These are phyloP conservation scores for Acleris laterana DNA, from an alignment of 2,888 invertebrate genomes.

Conservation along the genomic window DNA sequence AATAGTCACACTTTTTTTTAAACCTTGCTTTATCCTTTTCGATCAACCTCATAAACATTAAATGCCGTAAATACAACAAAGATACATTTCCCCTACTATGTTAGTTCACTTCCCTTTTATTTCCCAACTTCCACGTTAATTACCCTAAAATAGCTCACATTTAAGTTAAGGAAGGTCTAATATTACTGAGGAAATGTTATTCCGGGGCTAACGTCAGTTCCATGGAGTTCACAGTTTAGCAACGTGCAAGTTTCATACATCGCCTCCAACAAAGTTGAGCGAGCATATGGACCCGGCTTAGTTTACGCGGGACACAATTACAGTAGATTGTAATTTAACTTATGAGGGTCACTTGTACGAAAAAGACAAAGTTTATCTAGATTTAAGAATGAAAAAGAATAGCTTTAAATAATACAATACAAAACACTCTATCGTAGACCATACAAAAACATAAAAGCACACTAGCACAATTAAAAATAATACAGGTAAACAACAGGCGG, in stretches of 20 bases:
- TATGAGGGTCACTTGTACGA: not conserved
- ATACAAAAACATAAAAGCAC: no score
- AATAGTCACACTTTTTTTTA: no score
- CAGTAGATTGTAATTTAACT: slow-evolving; percentile 11
- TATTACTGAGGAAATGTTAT: slow-evolving; percentile 35
- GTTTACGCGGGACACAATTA: slow-evolving; percentile 11
- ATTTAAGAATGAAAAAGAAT: no score
- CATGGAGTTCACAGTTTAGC: slow-evolving; percentile 37
- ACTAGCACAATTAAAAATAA: no score
- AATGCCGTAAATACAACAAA: no score
- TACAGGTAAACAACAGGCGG: no score
- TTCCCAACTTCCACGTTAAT: slow-evolving; percentile 19
- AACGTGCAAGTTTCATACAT: slow-evolving; percentile 38
- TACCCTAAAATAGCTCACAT: slow-evolving; percentile 29
- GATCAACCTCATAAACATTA: no score
- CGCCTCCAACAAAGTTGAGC: slow-evolving; percentile 41
- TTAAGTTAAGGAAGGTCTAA: slow-evolving; percentile 10
- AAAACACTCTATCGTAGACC: no score
- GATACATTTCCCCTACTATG: not conserved
- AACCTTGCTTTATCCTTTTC: no score
- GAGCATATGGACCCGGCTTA: slow-evolving; percentile 27
- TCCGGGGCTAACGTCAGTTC: slow-evolving; percentile 41
- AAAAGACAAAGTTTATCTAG: no score
- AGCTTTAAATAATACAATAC: no score
- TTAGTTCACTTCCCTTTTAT: slow-evolving; percentile 2